Conservation (phyloP, 1,140 invertebrate genomes). For the Heliconius himera region DNA sequence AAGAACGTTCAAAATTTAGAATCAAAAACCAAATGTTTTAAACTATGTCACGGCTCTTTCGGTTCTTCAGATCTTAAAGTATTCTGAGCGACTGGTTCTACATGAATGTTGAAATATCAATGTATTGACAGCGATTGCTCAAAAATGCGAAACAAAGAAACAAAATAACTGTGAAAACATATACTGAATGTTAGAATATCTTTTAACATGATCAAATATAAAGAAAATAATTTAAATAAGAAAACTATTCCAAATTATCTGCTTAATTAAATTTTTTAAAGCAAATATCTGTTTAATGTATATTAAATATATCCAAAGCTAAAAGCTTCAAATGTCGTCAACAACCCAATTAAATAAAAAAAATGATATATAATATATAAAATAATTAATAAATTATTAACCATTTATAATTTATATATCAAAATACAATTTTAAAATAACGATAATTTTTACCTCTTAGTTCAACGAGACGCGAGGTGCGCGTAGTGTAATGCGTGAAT, state of each 20-base stretch:
- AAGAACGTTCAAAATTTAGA: constrained; percentile 34
- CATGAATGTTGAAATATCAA: constrained; percentile 53
- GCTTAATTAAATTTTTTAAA: neutral
- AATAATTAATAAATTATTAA: neutral
- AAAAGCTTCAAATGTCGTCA: no score
- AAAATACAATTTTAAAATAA: constrained; percentile 2
- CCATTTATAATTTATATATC: neutral
- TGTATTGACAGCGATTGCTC: constrained; percentile 52
- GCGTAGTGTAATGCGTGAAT: constrained; percentile 47
- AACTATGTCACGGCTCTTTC: constrained; percentile 68
- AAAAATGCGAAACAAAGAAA: constrained; percentile 56
- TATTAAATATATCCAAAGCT: no score
- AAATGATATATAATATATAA: neutral
- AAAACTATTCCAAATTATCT: neutral
- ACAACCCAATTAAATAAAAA: no score
- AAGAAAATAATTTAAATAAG: neutral
- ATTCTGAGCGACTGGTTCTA: constrained; percentile 57
- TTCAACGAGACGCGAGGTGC: constrained; percentile 32
- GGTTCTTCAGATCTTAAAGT: constrained; percentile 60
- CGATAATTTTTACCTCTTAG: constrained; percentile 44
- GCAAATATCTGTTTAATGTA: no score
- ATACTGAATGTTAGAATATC: neutral
- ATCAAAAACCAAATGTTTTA: constrained; percentile 36
- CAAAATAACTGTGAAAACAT: constrained; percentile 33
- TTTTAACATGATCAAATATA: neutral